Evolutionary conservation across 2,113 vertebrate genomes (phyloP).

Genomic region (Athene cunicularia): DNA sequence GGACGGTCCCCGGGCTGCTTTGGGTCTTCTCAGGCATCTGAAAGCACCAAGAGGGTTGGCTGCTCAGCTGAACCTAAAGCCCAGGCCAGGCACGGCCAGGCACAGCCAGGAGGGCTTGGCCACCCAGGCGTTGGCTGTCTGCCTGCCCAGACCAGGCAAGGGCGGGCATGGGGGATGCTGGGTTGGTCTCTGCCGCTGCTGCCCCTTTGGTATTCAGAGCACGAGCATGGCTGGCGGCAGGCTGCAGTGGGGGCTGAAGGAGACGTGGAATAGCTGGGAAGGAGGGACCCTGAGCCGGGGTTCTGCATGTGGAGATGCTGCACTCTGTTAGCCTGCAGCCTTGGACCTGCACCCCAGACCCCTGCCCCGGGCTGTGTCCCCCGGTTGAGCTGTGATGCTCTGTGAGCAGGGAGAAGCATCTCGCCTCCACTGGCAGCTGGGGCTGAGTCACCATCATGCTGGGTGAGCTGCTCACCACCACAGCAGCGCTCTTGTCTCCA

Average conservation of each 20-base stretch:
- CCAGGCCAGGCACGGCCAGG: background rate
- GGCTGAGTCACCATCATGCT: background rate
- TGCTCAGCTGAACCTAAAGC: background rate
- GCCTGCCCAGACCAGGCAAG: background rate
- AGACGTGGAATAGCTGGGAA: background rate
- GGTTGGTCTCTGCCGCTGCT: accelerated
- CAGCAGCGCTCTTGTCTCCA: background rate
- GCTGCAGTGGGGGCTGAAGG: background rate
- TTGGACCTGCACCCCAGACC: background rate
- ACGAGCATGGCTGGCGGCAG: background rate
- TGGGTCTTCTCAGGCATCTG: background rate
- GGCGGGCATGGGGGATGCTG: accelerated
- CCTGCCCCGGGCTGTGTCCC: background rate
- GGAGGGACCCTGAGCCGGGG: accelerated
- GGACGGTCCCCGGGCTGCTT: background rate
- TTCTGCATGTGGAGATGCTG: background rate
- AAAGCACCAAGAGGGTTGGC: background rate
- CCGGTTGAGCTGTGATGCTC: background rate
- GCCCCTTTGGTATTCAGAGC: background rate
- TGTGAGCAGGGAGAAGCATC: background rate
- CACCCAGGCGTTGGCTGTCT: background rate
- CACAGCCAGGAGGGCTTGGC: background rate
- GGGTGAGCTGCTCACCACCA: background rate
- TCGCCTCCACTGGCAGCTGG: background rate
- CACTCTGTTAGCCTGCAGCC: background rate